These are phyloP conservation scores for Martes martes DNA, from an alignment of 2,113 vertebrate genomes.

Conservation along the genomic window DNA sequence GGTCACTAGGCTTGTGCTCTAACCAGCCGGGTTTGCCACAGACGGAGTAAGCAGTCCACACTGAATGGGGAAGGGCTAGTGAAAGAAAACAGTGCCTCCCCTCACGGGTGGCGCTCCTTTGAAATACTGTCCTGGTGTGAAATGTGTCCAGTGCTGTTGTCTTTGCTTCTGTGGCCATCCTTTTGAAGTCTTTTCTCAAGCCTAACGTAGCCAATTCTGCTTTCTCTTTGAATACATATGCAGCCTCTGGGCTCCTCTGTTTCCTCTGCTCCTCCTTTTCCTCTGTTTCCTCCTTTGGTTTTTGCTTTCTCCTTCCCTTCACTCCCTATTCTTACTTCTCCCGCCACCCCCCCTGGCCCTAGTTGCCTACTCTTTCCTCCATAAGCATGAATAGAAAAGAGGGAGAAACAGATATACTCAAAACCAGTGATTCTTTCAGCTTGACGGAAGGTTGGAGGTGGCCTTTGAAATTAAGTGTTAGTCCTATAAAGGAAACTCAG, in stretches of 20 bases:
- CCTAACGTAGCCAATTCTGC: not conserved
- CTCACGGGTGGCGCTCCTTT: not conserved
- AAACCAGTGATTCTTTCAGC: not conserved
- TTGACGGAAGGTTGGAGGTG: not conserved
- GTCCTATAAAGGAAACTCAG: not conserved
- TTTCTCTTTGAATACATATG: not conserved
- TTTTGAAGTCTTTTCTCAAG: not conserved
- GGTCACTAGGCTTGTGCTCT: not conserved
- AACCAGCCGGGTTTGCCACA: not conserved
- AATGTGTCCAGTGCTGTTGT: not conserved
- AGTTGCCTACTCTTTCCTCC: not conserved
- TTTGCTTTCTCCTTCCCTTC: not conserved
- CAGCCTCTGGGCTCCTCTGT: fast-evolving
- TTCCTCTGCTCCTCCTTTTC: not conserved
- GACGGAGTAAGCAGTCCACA: too few species aligned
- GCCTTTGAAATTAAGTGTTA: not conserved
- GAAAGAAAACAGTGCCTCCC: not conserved
- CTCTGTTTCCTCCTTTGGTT: not conserved
- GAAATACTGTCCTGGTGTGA: not conserved
- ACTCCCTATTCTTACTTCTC: not conserved
- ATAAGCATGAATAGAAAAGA: not conserved
- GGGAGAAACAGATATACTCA: not conserved
- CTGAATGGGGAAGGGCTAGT: not conserved
- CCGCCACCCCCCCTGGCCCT: fast-evolving
- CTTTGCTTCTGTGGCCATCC: not conserved